Evolutionary conservation across 2,113 vertebrate genomes (phyloP), one percentile per base, ranked within the genome.

Genomic region (Rhodinocichla rosea): DNA sequence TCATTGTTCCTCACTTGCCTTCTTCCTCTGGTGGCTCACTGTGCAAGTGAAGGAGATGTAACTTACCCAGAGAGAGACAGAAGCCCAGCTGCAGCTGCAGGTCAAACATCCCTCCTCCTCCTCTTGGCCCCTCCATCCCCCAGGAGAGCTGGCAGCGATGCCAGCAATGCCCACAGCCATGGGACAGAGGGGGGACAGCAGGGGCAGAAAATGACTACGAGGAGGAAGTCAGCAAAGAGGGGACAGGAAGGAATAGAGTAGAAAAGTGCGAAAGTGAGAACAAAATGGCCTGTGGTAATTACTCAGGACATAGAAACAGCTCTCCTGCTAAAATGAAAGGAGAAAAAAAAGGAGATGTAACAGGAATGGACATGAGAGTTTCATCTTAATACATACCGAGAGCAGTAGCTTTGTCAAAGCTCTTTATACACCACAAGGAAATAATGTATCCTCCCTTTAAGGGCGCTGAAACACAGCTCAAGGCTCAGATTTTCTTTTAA

Each of bases 161-260:
- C 10, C 62, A 57, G 33, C 0, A 9, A 5, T 32, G 26, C 37
- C 67, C 70, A 50, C 30, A 35, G 57, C 40, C 2, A 0, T 15
- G 42, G 77, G 37, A 37, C 22, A 44, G 8, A 32, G 14, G 39
- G 20, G 79, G 37, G 30, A 79, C 40, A 53, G 21, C 8, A n/a
- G 55, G n/a, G 47, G 2, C n/a, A 82, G 56, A 39, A 71, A 45
- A 55, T 13, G 7, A 17, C 35, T 8, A 2, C 5, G 20, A 42
- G 20, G 9, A 77, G 12, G 12, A 40, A 42, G 16, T 28, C 33
- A 26, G 32, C 26, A 83, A 85, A 83, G 32, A 63, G 13, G 21
- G 49, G 27, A 59, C 39, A 59, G 64, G 52, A 75, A 76, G 24
- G 22, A 89, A 27, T 26, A 52, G 28, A 91, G 22, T 5, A 50